These are phyloP conservation scores for Xyrauchen texanus DNA, from an alignment of 2,113 vertebrate species.

Conservation along the genomic window DNA sequence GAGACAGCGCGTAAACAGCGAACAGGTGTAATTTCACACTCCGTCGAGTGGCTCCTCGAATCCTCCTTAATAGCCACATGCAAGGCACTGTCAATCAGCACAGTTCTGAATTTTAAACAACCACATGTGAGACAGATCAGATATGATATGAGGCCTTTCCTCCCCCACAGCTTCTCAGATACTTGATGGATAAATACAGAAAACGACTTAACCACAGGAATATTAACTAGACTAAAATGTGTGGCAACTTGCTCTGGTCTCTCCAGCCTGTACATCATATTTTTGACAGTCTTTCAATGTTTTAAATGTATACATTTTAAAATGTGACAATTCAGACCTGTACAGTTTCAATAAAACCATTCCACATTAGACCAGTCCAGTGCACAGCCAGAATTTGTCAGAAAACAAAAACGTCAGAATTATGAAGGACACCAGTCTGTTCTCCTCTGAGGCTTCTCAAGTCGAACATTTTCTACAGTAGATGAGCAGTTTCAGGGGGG, in stretches of 20 bases:
- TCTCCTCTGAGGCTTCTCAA: constrained; percentile 26
- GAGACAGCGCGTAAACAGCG: constrained; percentile 17
- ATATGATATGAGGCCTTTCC: background rate
- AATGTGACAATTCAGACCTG: too few relatives aligned
- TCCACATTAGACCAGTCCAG: too few relatives aligned
- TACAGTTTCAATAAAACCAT: too few relatives aligned
- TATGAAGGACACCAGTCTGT: background rate
- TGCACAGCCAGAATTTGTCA: too few relatives aligned
- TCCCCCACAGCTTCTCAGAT: constrained; percentile 29
- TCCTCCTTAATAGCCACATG: constrained; percentile 48
- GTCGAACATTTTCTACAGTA: constrained; percentile 34
- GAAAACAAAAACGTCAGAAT: too few relatives aligned
- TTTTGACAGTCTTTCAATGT: too few relatives aligned
- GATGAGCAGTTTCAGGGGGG: constrained; percentile 23
- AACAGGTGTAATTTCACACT: constrained; percentile 76
- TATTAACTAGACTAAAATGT: too few relatives aligned
- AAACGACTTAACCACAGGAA: too few relatives aligned
- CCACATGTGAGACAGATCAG: constrained; percentile 19
- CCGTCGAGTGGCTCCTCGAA: constrained; percentile 52
- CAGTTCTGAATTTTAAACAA: constrained; percentile 37
- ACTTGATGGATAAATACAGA: too few relatives aligned
- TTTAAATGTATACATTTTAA: too few relatives aligned
- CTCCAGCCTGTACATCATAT: too few relatives aligned
- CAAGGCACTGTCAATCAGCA: constrained; percentile 45
- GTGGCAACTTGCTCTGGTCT: too few relatives aligned